Percentiles rank a stretch among this genome's conserved stretches.
Evolutionary conservation across 2,888 invertebrate genomes (phyloP).

Genomic region (Lasioglossum calceatum): DNA sequence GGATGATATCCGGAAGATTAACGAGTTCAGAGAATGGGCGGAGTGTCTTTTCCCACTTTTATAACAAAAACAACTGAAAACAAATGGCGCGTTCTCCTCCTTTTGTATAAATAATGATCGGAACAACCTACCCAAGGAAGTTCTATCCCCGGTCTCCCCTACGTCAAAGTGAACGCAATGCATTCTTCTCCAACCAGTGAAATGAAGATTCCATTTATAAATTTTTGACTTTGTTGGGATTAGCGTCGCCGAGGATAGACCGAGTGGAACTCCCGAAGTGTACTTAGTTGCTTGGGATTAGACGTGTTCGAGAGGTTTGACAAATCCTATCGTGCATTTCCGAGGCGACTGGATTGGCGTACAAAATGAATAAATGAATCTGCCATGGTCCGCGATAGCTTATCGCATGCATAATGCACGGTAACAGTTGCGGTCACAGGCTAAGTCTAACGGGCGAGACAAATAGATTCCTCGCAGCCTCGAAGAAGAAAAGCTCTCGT

Average conservation of each 20-base stretch:
- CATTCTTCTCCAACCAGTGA: not conserved
- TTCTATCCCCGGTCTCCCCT: too few relatives aligned
- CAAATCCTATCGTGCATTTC: not conserved
- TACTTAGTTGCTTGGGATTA: not conserved
- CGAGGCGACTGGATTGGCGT: not conserved
- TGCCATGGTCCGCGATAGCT: not conserved
- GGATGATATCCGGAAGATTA: too few relatives aligned
- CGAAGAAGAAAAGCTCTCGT: slow-evolving; percentile 40
- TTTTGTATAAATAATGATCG: too few relatives aligned
- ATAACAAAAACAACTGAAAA: too few relatives aligned
- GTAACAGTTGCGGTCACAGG: not conserved
- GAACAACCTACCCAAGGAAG: too few relatives aligned
- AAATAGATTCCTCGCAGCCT: not conserved
- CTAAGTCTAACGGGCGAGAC: slow-evolving; percentile 16
- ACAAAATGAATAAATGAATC: slow-evolving; percentile 1
- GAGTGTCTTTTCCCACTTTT: too few relatives aligned
- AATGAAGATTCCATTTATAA: not conserved
- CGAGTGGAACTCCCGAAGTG: not conserved
- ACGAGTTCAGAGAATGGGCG: too few relatives aligned
- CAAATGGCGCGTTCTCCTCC: too few relatives aligned
- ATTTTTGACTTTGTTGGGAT: not conserved
- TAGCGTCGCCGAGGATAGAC: not conserved
- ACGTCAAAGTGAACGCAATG: not conserved
- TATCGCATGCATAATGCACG: not conserved
- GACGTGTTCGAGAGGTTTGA: not conserved